Percentiles rank a stretch among this genome's conserved stretches.
Conservation (phyloP, 2,113 vertebrate species). For the Odocoileus hemionus region DNA sequence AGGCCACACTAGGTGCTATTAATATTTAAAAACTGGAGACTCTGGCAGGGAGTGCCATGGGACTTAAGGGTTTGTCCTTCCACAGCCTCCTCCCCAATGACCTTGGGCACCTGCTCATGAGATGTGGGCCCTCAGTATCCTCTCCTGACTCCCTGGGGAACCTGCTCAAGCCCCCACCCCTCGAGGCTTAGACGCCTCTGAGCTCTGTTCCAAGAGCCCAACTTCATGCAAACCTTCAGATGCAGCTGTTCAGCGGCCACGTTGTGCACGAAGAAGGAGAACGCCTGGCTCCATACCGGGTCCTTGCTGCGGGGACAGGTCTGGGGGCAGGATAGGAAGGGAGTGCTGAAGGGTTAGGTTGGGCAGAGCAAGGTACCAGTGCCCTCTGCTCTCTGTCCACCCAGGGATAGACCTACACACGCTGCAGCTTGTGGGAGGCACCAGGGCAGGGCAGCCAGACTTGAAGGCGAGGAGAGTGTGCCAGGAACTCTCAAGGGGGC, state of each 20-base stretch:
- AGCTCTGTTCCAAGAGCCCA: background rate
- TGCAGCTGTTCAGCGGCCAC: constrained; percentile 85
- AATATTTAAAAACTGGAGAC: background rate
- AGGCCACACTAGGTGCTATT: background rate
- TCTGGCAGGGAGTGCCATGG: background rate
- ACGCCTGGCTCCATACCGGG: constrained; percentile 92
- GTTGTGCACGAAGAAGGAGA: constrained; percentile 92
- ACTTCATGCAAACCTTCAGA: constrained; percentile 84
- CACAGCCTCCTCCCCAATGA: background rate
- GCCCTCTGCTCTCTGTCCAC: background rate
- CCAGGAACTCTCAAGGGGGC: background rate
- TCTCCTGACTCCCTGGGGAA: background rate
- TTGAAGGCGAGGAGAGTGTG: background rate
- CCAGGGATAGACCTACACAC: background rate
- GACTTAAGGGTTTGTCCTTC: background rate
- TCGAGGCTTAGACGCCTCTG: background rate
- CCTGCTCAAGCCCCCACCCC: background rate
- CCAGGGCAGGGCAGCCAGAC: background rate
- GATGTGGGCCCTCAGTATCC: background rate
- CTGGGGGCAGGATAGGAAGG: constrained; percentile 74
- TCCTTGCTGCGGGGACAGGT: constrained; percentile 87
- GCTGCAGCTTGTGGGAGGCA: background rate
- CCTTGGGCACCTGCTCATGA: background rate
- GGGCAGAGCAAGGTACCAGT: background rate
- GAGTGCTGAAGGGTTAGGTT: background rate